phyloP scores from a whole-genome alignment of 53 echinoderm and acorn worm species.

The Echinarachnius parma region DNA sequence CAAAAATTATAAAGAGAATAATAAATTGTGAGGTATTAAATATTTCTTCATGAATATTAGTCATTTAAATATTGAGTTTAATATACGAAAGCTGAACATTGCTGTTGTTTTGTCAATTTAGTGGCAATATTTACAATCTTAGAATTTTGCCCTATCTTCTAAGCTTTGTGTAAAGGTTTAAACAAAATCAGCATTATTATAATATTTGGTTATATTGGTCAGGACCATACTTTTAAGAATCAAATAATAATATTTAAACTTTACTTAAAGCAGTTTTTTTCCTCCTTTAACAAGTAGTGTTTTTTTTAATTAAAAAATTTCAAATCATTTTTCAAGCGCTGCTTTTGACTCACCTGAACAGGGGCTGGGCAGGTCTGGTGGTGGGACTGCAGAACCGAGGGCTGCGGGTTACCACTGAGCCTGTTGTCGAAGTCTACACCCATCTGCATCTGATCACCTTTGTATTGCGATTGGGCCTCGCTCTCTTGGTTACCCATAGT shows the following conservation, averaged over 20 bases:
- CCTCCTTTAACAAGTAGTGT: neutral
- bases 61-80: too few species aligned
- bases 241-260: neutral
- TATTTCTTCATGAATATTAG: too few species aligned
- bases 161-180: too few species aligned
- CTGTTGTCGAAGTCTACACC: slow-evolving; percentile 84
- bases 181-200: neutral
- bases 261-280: neutral
- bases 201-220: neutral
- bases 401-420: slow-evolving; percentile 69
- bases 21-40: too few species aligned
- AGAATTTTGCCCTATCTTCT: too few species aligned
- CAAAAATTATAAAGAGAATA: too few species aligned
- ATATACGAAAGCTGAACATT: too few species aligned
- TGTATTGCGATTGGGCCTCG: slow-evolving; percentile 80
- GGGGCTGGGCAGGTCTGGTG: slow-evolving; percentile 79
- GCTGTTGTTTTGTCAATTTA: too few species aligned
- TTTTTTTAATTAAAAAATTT: neutral
- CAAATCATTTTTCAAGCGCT: neutral
- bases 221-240: neutral
- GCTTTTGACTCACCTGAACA: slow-evolving; percentile 48
- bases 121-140: too few species aligned
- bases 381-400: slow-evolving; percentile 68
- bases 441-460: slow-evolving; percentile 70
- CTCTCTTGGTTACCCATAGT: slow-evolving; percentile 88